phyloP scores from a whole-genome alignment of 2,797 vertebrate genomes.

The Acipenser oxyrinchus region DNA sequence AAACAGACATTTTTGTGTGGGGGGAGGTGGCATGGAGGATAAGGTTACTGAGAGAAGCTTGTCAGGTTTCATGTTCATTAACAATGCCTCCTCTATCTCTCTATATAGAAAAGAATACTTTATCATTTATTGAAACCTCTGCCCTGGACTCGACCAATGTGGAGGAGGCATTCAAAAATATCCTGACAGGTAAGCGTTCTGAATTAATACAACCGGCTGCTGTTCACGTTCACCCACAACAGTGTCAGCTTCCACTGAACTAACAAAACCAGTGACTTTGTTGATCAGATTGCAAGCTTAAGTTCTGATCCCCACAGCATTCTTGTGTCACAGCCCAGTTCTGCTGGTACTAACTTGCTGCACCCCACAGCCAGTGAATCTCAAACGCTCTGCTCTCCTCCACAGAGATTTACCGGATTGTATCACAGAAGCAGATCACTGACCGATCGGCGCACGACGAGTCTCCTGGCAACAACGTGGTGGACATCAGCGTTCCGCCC shows the following conservation, averaged over 20 bases:
- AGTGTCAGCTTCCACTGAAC: no score
- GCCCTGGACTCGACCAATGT: slow-evolving; percentile 97
- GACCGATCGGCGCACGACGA: slow-evolving; percentile 89
- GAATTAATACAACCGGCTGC: no score
- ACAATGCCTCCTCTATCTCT: slow-evolving; percentile 15
- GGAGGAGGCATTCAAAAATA: slow-evolving; percentile 97
- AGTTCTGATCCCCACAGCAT: no score
- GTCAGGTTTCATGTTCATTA: neutral
- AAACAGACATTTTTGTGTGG: no score
- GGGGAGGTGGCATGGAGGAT: neutral
- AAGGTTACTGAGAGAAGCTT: no score
- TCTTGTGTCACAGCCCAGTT: neutral
- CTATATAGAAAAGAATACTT: slow-evolving; percentile 86
- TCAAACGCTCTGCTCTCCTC: neutral
- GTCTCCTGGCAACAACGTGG: slow-evolving; percentile 93
- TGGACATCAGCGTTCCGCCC: slow-evolving; percentile 92
- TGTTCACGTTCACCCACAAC: no score
- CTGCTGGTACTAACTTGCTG: neutral
- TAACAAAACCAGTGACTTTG: neutral
- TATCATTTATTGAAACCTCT: slow-evolving; percentile 97
- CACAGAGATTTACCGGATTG: slow-evolving; percentile 95
- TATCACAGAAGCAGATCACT: slow-evolving; percentile 94
- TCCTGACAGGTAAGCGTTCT: slow-evolving; percentile 76
- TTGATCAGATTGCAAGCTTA: no score
- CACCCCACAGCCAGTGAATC: neutral